A percentile compares a stretch with the other conserved stretches of the same genome.
Conservation (phyloP, 2,797 vertebrate species). For the Gorsachius magnificus region DNA sequence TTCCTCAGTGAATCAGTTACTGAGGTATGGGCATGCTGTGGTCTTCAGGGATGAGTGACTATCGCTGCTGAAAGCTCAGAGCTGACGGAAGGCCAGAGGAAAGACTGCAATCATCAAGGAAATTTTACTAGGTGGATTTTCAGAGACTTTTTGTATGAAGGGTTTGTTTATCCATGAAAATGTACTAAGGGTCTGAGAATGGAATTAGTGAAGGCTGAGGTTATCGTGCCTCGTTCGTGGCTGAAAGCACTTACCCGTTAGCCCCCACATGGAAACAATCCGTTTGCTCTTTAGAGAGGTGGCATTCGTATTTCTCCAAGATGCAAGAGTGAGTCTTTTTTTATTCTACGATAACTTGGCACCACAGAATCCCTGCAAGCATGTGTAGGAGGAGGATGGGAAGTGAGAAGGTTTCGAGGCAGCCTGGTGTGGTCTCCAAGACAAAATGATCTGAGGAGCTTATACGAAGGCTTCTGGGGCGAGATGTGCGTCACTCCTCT, state of each 20-base stretch:
- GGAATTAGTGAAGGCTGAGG: neutral
- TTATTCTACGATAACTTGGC: neutral
- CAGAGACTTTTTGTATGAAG: neutral
- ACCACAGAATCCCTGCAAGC: neutral
- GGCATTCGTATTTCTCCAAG: neutral
- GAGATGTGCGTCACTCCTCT: no score
- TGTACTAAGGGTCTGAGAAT: neutral
- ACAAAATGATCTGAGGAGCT: neutral
- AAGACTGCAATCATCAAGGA: neutral
- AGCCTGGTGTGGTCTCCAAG: neutral
- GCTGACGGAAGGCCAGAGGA: neutral
- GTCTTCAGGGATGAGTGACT: neutral
- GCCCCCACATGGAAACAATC: neutral
- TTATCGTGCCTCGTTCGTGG: neutral
- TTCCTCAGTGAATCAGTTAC: neutral
- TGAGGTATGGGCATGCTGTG: neutral
- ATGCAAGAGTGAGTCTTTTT: neutral
- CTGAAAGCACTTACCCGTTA: neutral
- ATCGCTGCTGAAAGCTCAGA: neutral
- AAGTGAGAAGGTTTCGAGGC: neutral
- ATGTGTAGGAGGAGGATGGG: neutral
- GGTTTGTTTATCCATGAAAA: neutral
- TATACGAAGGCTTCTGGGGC: no score
- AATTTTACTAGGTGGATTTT: neutral
- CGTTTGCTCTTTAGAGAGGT: neutral